A percentile compares a stretch with the other conserved stretches of the same genome.
Evolutionary conservation across 2,113 vertebrate species (phyloP).

Genomic region (Uropsilus gracilis): DNA sequence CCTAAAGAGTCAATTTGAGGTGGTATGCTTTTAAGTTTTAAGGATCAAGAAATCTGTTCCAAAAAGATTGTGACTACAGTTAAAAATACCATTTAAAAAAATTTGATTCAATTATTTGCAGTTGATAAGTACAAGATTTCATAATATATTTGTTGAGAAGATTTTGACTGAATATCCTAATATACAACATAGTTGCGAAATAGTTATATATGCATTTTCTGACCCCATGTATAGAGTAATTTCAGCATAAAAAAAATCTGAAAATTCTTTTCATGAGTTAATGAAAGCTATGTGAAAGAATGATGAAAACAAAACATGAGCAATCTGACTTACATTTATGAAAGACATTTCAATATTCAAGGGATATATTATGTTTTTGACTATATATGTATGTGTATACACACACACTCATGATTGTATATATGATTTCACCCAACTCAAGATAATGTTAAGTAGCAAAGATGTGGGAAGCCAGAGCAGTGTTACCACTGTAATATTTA

Average conservation of each 20-base stretch:
- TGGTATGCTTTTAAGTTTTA: neutral
- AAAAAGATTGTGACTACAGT: neutral
- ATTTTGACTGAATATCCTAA: neutral
- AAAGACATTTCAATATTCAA: neutral
- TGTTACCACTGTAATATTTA: conserved; percentile 77
- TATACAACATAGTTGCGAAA: neutral
- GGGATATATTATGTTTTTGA: neutral
- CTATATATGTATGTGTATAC: too few species aligned
- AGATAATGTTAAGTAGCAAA: conserved; percentile 22
- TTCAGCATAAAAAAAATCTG: neutral
- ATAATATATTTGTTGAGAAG: neutral
- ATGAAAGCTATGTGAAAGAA: neutral
- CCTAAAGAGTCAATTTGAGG: neutral
- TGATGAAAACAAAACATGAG: neutral
- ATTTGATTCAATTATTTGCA: neutral
- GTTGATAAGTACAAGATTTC: neutral
- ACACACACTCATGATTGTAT: too few species aligned
- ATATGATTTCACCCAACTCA: conserved; percentile 7
- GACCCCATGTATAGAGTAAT: neutral
- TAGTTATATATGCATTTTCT: neutral
- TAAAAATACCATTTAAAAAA: neutral
- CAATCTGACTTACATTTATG: neutral
- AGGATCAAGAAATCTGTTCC: neutral
- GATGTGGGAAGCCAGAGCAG: conserved; percentile 45
- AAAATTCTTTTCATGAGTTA: neutral